Evolutionary conservation across 64 coral and sea anemone genomes (phyloP).

Genomic region (Platygyra sinensis): DNA sequence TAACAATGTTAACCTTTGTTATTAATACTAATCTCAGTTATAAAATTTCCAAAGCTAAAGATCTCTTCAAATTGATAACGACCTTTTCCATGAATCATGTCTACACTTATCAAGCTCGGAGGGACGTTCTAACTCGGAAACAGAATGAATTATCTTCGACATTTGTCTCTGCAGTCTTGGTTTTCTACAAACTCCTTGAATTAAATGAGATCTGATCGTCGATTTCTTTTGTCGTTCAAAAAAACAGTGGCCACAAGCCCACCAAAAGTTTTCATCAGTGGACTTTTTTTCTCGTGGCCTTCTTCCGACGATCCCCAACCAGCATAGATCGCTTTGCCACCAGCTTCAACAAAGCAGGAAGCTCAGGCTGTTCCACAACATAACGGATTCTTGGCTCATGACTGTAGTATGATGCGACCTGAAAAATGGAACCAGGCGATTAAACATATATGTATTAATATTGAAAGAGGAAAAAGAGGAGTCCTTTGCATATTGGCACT

Average conservation of each 20-base stretch:
- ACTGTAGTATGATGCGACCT: neutral
- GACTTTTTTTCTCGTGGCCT: slow-evolving; percentile 21
- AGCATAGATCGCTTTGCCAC: neutral
- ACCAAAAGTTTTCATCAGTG: slow-evolving; percentile 33
- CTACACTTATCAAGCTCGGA: neutral
- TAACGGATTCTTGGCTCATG: neutral
- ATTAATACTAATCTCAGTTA: no score
- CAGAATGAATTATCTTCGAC: neutral
- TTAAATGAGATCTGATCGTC: slow-evolving; percentile 48
- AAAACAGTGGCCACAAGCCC: slow-evolving; percentile 61
- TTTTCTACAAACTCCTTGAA: slow-evolving; percentile 38
- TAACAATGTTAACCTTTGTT: no score
- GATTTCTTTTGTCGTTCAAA: slow-evolving; percentile 58
- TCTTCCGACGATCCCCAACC: neutral
- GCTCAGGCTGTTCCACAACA: slow-evolving; percentile 30
- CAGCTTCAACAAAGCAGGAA: slow-evolving; percentile 40
- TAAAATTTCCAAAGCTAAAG: no score
- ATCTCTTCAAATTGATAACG: no score
- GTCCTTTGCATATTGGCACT: no score
- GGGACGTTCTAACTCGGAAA: neutral
- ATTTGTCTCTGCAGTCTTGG: neutral
- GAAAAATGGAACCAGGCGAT: neutral
- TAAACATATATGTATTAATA: no score
- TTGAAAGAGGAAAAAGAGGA: no score
- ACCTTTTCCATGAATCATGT: neutral